Conservation (phyloP, 2,888 invertebrate species). For the Meteorus cinctellus region DNA sequence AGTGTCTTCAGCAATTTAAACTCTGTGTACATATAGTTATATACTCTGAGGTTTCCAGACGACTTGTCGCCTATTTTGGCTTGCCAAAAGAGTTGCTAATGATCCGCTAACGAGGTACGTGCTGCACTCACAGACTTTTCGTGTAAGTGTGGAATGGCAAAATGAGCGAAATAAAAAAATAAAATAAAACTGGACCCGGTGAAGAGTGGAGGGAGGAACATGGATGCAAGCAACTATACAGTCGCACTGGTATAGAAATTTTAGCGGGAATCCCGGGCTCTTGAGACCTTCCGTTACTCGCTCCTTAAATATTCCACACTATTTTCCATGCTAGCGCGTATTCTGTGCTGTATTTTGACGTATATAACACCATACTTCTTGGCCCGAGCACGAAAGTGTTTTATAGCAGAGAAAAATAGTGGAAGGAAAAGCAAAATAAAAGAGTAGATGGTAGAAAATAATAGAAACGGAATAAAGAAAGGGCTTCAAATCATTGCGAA, state of each 20-base stretch:
- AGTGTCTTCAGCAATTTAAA: conserved; percentile 17
- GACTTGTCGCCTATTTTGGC: conserved; percentile 44
- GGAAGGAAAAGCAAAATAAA: conserved; percentile 10
- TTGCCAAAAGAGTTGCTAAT: conserved; percentile 61
- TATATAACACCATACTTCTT: conserved; percentile 37
- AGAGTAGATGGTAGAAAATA: neutral
- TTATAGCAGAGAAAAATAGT: neutral
- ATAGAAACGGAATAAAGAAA: neutral
- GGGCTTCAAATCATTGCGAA: no score
- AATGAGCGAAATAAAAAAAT: conserved; percentile 17
- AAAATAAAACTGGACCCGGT: conserved; percentile 19
- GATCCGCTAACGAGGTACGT: conserved; percentile 68
- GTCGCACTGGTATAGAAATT: conserved; percentile 42
- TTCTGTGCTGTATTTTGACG: conserved; percentile 47
- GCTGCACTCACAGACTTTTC: conserved; percentile 55
- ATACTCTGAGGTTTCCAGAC: conserved; percentile 17
- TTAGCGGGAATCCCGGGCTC: conserved; percentile 49
- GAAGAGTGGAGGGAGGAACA: neutral
- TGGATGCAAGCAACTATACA: neutral
- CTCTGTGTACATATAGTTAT: neutral
- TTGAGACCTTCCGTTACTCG: conserved; percentile 45
- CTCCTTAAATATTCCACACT: conserved; percentile 54
- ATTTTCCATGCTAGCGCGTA: conserved; percentile 51
- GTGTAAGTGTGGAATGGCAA: conserved; percentile 24
- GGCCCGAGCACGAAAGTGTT: neutral